These are phyloP conservation scores for Temnothorax longispinosus DNA, from an alignment of 1,140 invertebrate genomes.

Conservation along the genomic window DNA sequence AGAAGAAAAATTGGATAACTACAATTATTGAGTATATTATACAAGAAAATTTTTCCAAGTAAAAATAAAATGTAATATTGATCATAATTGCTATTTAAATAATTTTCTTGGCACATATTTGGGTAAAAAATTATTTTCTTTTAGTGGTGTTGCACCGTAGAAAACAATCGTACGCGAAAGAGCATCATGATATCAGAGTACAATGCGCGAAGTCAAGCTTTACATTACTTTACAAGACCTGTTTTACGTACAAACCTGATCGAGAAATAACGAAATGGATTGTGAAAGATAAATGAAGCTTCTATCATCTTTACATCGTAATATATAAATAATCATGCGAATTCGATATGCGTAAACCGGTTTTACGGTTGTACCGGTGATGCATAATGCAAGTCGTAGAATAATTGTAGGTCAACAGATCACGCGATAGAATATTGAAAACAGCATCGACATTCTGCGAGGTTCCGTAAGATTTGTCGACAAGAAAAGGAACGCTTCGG, in stretches of 20 bases:
- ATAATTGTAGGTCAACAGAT: constrained; percentile 35
- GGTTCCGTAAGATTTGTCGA: background rate
- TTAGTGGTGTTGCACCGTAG: background rate
- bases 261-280: constrained; percentile 51
- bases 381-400: background rate
- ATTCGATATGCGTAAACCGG: constrained; percentile 45
- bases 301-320: constrained; percentile 23
- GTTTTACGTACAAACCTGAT: constrained; percentile 22
- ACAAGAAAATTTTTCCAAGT: background rate
- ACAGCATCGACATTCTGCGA: background rate
- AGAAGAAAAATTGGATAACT: background rate
- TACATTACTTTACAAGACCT: background rate
- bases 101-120: background rate
- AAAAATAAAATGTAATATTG: background rate
- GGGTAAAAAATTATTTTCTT: background rate
- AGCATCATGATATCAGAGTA: background rate
- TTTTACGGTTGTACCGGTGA: constrained; percentile 51
- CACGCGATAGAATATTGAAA: constrained; percentile 12
- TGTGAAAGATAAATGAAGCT: constrained; percentile 57
- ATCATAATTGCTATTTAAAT: background rate
- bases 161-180: background rate
- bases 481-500: background rate
- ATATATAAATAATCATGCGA: constrained; percentile 15
- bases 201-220: background rate
- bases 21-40: background rate